phyloP scores from a whole-genome alignment of 2,888 invertebrate genomes.

The Melieria omissa region DNA sequence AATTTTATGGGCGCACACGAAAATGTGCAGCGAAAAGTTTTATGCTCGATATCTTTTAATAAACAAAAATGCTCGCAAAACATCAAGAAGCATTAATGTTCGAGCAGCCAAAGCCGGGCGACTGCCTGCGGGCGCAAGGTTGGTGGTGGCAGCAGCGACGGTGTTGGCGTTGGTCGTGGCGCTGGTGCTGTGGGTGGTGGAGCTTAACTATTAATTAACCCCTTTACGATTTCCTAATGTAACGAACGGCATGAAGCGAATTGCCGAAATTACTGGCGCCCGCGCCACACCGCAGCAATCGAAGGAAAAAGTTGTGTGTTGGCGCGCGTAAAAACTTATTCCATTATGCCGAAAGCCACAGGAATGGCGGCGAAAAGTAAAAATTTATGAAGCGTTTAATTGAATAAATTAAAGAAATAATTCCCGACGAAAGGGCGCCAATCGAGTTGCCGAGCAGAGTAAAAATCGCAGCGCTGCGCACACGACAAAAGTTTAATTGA shows the following conservation, averaged over 20 bases:
- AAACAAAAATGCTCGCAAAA: slow-evolving; percentile 49
- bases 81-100: slow-evolving; percentile 17
- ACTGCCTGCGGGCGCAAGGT: neutral
- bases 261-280: slow-evolving; percentile 46
- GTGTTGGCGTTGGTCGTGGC: neutral
- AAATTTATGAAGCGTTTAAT: slow-evolving; percentile 66
- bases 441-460: neutral
- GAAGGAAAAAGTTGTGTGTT: slow-evolving; percentile 6
- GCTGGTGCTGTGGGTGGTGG: slow-evolving; percentile 9
- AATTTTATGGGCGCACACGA: slow-evolving; percentile 55
- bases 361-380: slow-evolving; percentile 59
- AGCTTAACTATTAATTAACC: slow-evolving; percentile 59
- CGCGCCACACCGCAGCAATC: slow-evolving; percentile 26
- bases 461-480: neutral
- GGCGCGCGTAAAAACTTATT: slow-evolving; percentile 53
- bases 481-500: slow-evolving; percentile 33
- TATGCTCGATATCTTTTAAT: slow-evolving; percentile 54
- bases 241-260: slow-evolving; percentile 28
- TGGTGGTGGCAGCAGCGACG: neutral
- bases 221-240: slow-evolving; percentile 46
- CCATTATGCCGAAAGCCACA: slow-evolving; percentile 55
- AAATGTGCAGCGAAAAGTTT: slow-evolving; percentile 45
- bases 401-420: slow-evolving; percentile 64
- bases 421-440: slow-evolving; percentile 33
- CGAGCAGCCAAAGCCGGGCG: neutral